These are phyloP conservation scores for Neodiprion fabricii DNA, from an alignment of 1,140 invertebrate genomes.

Conservation along the genomic window DNA sequence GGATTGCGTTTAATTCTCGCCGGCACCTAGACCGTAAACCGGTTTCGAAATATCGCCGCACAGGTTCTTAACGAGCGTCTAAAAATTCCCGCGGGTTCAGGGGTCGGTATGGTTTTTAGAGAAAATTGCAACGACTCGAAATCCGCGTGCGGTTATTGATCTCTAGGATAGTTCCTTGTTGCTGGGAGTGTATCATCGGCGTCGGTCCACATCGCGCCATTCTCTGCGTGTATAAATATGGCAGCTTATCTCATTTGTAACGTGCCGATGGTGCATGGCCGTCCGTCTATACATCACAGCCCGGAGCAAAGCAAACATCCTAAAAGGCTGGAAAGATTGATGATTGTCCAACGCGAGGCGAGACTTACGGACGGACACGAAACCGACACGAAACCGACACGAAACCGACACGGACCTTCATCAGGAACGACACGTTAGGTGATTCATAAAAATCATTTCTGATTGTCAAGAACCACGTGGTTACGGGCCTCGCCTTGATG, in stretches of 20 bases:
- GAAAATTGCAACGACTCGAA: too few relatives aligned
- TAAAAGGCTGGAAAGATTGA: slow-evolving; percentile 50
- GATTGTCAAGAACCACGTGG: slow-evolving; percentile 44
- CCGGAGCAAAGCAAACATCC: slow-evolving; percentile 41
- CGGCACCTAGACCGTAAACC: too few relatives aligned
- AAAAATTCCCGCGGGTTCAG: too few relatives aligned
- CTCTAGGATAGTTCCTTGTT: too few relatives aligned
- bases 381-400: slow-evolving; percentile 17
- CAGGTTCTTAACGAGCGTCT: too few relatives aligned
- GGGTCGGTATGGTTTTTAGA: too few relatives aligned
- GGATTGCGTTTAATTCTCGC: too few relatives aligned
- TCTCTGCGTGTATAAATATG: background rate
- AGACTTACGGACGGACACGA: background rate
- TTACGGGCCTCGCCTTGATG: slow-evolving; percentile 13
- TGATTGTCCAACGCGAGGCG: slow-evolving; percentile 39
- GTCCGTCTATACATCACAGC: slow-evolving; percentile 8
- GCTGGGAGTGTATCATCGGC: too few relatives aligned
- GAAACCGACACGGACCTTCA: slow-evolving; percentile 42
- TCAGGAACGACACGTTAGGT: slow-evolving; percentile 60
- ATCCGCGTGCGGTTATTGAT: too few relatives aligned
- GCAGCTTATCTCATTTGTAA: slow-evolving; percentile 10
- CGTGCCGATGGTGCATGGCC: background rate
- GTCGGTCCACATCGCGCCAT: too few relatives aligned
- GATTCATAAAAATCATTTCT: slow-evolving; percentile 55
- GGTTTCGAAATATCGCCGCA: too few relatives aligned